Base-by-base conservation (phyloP, 1,140 invertebrate genomes). In the Drosophila albomicans region DNA sequence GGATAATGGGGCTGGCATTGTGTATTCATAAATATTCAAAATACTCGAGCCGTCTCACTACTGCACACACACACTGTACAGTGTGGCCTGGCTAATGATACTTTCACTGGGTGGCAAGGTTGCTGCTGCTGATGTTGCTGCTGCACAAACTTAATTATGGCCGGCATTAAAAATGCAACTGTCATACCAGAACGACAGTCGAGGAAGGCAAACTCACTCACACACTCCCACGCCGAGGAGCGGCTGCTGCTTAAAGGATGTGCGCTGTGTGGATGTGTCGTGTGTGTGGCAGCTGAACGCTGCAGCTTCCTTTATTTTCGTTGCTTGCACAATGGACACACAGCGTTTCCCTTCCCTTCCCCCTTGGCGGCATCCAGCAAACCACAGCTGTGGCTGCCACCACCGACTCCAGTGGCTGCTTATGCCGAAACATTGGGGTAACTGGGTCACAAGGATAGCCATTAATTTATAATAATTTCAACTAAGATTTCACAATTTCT, bases 391-490 rank as follows among this genome's bases (percentile, higher is more conserved):
- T 49, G 54, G 61, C 71, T 63, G 5, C 46, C 54, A 38, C 10
- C n/a, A n/a, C 61, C 45, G 5, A 8, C 62, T 56, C 13, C 46
- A 56, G 52, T 15, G 63, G 59, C 75, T 74, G 70, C 70, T 75
- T 78, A 75, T 75, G 49, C 38, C 78, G 78, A 82, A 82, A 75
- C 78, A 84, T 84, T 88, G 71, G 70, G 51, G 70, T 72, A 91
- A 91, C 80, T 91, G 75, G 90, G 90, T 91, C 90, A 91, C 81
- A 85, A 90, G 90, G 90, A 91, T 91, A 82, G 74, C 82, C 90
- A 91, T 91, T 91, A 91, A 91, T 91, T 91, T 91, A 90, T 91
- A 91, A 91, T 90, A 86, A 91, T 90, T 90, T 89, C 85, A 85
- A 76, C 85, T 89, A 88, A 91, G 79, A 87, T 91, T 91, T 78